Base-by-base conservation (phyloP, 1,140 invertebrate species). In the Liolophura sinensis region DNA sequence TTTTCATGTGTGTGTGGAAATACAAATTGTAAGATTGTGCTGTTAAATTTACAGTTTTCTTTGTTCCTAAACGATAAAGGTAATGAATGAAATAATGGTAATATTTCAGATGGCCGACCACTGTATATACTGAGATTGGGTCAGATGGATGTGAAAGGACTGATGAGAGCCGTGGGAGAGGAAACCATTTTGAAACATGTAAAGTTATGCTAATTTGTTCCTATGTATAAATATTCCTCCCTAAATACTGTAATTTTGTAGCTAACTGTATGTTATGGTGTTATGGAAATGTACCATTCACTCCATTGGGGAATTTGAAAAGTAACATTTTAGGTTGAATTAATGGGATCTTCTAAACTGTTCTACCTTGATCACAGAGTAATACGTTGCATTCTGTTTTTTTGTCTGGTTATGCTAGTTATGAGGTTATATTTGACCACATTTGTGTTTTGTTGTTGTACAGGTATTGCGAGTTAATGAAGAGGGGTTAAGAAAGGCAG, bases 141-240 rank as follows among this genome's bases (percentile, higher is more conserved):
- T 1, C 92, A 97, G 85, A 94, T 96, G 92, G 94, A 97, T 86
- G 94, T 98, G 7, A 98, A 97, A 86, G 95, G 95, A 6, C 82
- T 96, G 68, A 88, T 97, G 52, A 94, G 96, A 82, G 92, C 93
- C 18, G 91, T 97, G 70, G 96, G 96, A 22, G 94, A 96, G 87
- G 94, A 98, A 80, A 94, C 93, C 62, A 87, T 98, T 51, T 85
- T 96, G 46, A 92, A 93, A 87, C 87, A 97, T 87, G 94, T 93
- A 84, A 85, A 88, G 85, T n/a, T 59, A 27, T 5, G 31, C 3
- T 9, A 40, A 40, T 40, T 40, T 40, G 3, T 40, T 40, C 9
- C 9, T 40, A 5, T 40, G n/a, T n/a, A n/a, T n/a, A n/a, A n/a
- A n/a, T n/a, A n/a, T n/a, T n/a, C n/a, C n/a, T n/a, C n/a, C n/a